Percentiles rank a stretch among this genome's conserved stretches.
Evolutionary conservation across 2,113 vertebrate genomes (phyloP).

Genomic region (Ranitomeya variabilis): DNA sequence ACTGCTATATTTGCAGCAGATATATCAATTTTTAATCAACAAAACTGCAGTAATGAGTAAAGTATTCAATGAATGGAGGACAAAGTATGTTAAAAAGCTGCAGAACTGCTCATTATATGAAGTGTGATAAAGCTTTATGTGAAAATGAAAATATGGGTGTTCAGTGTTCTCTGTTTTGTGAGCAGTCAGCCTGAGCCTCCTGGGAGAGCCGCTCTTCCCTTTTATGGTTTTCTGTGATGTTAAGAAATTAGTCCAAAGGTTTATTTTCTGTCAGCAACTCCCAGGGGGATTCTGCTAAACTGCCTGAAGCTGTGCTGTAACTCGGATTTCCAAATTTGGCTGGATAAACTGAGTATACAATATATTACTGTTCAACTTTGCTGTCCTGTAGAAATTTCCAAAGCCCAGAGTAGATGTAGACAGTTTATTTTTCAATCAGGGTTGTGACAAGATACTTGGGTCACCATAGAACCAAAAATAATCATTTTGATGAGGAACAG

Average conservation of each 20-base stretch:
- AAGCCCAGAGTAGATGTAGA: background rate
- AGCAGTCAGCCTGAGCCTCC: background rate
- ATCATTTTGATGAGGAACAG: too few species aligned
- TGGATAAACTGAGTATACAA: background rate
- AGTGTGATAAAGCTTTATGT: background rate
- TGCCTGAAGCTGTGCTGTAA: background rate
- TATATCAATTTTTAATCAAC: too few species aligned
- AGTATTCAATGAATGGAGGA: too few species aligned
- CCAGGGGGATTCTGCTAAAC: background rate
- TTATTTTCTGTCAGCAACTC: background rate
- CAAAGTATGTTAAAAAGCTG: background rate
- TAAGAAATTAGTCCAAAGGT: slow-evolving; percentile 1
- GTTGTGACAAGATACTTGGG: too few species aligned
- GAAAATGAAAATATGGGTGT: background rate
- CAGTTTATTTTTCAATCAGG: too few species aligned
- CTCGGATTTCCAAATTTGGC: background rate
- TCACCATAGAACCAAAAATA: too few species aligned
- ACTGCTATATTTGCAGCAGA: too few species aligned
- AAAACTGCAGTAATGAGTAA: too few species aligned
- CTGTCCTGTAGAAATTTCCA: background rate
- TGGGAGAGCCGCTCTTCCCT: slow-evolving; percentile 9
- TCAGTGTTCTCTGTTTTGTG: background rate
- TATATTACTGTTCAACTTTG: background rate
- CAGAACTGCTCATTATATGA: background rate
- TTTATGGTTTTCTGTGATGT: slow-evolving; percentile 22